These are phyloP conservation scores for Corapipo altera DNA, from an alignment of 2,113 vertebrate species.

Conservation along the genomic window DNA sequence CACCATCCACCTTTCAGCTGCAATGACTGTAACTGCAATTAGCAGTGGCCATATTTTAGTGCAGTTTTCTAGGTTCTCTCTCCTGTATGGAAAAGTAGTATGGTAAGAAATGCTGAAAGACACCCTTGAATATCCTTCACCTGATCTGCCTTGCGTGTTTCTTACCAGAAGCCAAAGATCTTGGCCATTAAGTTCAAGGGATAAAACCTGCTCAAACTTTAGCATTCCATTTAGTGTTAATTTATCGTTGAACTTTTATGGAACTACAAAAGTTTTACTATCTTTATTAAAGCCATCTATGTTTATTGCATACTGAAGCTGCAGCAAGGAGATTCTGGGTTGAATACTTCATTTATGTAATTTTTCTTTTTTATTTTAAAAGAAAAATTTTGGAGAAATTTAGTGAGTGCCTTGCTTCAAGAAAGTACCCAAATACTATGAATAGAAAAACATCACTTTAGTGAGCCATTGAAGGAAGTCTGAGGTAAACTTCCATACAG, in stretches of 20 bases:
- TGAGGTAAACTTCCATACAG: background rate
- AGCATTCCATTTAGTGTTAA: slow-evolving; percentile 20
- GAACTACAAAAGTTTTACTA: slow-evolving; percentile 34
- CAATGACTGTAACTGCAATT: background rate
- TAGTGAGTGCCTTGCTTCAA: background rate
- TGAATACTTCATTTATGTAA: background rate
- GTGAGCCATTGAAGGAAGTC: background rate
- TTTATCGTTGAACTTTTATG: slow-evolving; percentile 6
- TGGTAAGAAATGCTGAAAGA: background rate
- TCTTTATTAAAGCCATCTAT: background rate
- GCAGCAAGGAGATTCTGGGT: background rate
- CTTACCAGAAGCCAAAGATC: background rate
- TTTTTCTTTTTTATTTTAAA: slow-evolving; percentile 11
- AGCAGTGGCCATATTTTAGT: background rate
- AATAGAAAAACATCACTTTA: background rate
- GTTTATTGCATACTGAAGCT: slow-evolving; percentile 1
- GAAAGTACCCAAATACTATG: background rate
- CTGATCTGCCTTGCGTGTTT: background rate
- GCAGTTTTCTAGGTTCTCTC: background rate
- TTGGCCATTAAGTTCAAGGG: slow-evolving; percentile 19
- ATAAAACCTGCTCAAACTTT: slow-evolving; percentile 7
- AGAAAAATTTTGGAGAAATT: background rate
- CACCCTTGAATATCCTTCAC: background rate
- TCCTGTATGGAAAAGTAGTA: background rate
- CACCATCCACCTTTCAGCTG: background rate